Conservation (phyloP, 1,140 invertebrate species). For the Rhysida immarginata region DNA sequence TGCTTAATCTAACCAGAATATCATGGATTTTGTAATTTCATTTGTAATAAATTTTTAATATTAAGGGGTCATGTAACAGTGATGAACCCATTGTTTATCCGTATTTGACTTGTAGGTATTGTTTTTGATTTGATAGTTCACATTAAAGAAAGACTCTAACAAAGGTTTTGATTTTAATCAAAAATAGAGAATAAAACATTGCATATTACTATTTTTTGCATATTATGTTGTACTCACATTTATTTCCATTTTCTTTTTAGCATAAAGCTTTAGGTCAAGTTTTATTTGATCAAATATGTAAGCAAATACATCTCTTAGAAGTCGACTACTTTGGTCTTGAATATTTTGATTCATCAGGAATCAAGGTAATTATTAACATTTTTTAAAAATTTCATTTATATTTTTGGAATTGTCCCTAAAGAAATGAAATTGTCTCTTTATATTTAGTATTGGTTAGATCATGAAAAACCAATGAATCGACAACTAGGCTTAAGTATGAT, state of each 20-base stretch:
- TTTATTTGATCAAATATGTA: slow-evolving; percentile 90
- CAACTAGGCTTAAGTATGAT: slow-evolving; percentile 81
- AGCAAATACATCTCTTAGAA: slow-evolving; percentile 87
- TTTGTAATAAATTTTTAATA: too few relatives aligned
- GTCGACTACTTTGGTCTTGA: slow-evolving; percentile 97
- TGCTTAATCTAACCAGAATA: too few relatives aligned
- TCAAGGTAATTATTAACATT: slow-evolving; percentile 44
- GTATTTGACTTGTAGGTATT: too few relatives aligned
- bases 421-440: neutral
- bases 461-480: slow-evolving; percentile 87
- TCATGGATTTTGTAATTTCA: too few relatives aligned
- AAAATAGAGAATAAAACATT: too few relatives aligned
- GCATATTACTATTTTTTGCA: too few relatives aligned
- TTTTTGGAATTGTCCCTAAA: slow-evolving; percentile 6
- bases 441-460: slow-evolving; percentile 84
- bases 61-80: too few relatives aligned
- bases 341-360: slow-evolving; percentile 70
- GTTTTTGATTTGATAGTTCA: too few relatives aligned
- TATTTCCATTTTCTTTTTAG: slow-evolving; percentile 33
- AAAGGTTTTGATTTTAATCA: too few relatives aligned
- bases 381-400: slow-evolving; percentile 5
- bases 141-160: too few relatives aligned
- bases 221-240: too few relatives aligned
- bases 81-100: too few relatives aligned
- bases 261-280: slow-evolving; percentile 83